A percentile compares a stretch with the other conserved stretches of the same genome.
These are phyloP conservation scores for Erebia palarica DNA, from an alignment of 2,888 invertebrate genomes.

Conservation along the genomic window DNA sequence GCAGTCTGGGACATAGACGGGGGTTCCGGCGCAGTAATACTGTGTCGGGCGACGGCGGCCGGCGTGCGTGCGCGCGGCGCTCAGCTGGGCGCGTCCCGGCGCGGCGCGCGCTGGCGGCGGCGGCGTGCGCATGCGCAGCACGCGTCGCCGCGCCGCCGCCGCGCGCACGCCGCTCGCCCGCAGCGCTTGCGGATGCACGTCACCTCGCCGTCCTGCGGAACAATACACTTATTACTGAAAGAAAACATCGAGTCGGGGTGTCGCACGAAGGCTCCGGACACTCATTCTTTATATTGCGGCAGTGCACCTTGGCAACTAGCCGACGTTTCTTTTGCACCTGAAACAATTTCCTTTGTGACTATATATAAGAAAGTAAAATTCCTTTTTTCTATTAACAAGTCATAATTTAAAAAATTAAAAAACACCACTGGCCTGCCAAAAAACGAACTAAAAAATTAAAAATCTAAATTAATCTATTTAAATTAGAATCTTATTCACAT, in stretches of 20 bases:
- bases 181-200: constrained; percentile 92
- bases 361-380: constrained; percentile 5
- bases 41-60: constrained; percentile 24
- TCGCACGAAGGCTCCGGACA: constrained; percentile 94
- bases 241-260: constrained; percentile 84
- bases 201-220: constrained; percentile 88
- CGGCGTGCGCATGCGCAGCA: constrained; percentile 84
- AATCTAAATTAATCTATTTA: no score
- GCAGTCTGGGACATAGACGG: constrained; percentile 62
- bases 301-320: constrained; percentile 94
- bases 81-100: constrained; percentile 57
- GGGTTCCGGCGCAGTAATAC: constrained; percentile 30
- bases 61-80: constrained; percentile 42
- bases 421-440: no score
- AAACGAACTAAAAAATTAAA: no score
- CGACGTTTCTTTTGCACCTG: constrained; percentile 94
- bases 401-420: no score
- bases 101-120: constrained; percentile 63
- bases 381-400: background rate
- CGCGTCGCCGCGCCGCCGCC: constrained; percentile 78
- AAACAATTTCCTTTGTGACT: constrained; percentile 29
- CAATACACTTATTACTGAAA: background rate
- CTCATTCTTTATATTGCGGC: constrained; percentile 95
- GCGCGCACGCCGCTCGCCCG: constrained; percentile 86
- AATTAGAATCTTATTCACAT: no score